phyloP scores from a whole-genome alignment of 2,888 invertebrate species.

The Empis livida region DNA sequence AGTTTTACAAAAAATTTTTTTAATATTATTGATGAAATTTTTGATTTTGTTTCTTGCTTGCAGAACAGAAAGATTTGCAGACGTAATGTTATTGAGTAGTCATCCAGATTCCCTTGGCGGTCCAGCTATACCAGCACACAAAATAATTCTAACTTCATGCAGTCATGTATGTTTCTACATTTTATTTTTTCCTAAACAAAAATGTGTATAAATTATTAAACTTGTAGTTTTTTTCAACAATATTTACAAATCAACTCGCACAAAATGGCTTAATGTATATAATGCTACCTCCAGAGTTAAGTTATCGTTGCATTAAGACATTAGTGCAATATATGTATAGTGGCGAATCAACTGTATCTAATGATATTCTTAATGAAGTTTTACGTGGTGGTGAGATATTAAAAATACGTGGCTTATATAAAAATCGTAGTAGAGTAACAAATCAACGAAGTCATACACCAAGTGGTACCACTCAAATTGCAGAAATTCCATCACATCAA shows the following conservation, averaged over 20 bases:
- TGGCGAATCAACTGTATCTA: conserved; percentile 65
- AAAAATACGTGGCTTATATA: conserved; percentile 29
- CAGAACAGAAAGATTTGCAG: conserved; percentile 69
- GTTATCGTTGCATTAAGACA: conserved; percentile 64
- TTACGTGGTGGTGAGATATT: conserved; percentile 69
- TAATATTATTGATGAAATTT: background rate
- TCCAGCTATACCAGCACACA: conserved; percentile 66
- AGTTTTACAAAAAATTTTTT: conserved; percentile 10
- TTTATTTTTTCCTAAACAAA: background rate
- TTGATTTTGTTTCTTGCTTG: conserved; percentile 11
- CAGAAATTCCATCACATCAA: conserved; percentile 7
- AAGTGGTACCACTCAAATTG: conserved; percentile 4
- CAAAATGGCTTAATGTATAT: conserved; percentile 46
- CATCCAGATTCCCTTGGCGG: conserved; percentile 39
- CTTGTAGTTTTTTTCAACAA: conserved; percentile 30
- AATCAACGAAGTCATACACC: too few relatives aligned
- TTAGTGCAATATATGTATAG: conserved; percentile 79
- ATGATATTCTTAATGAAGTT: conserved; percentile 69
- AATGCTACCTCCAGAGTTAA: conserved; percentile 69
- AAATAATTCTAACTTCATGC: conserved; percentile 72
- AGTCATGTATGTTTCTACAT: conserved; percentile 38
- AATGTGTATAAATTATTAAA: background rate
- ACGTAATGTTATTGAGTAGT: conserved; percentile 62
- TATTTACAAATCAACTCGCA: conserved; percentile 21
- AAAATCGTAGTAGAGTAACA: background rate